These are phyloP conservation scores for Heliconius himera DNA, from an alignment of 1,140 invertebrate species.

Conservation along the genomic window DNA sequence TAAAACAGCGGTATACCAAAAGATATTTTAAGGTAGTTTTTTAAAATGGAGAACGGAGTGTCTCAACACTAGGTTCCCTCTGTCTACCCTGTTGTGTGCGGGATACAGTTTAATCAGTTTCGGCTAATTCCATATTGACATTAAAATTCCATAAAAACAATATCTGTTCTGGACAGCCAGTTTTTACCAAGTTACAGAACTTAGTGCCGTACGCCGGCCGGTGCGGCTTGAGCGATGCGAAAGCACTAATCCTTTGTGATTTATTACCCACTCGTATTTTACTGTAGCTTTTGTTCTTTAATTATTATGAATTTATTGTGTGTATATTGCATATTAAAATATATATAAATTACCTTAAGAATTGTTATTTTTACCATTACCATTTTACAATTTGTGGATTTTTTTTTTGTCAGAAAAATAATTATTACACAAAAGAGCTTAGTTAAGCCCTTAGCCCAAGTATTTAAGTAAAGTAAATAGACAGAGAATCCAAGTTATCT, in stretches of 20 bases:
- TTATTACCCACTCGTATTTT: background rate
- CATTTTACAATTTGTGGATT: background rate
- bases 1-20: too few relatives aligned
- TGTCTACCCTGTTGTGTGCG: too few relatives aligned
- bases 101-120: too few relatives aligned
- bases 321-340: background rate
- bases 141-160: background rate
- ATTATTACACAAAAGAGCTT: too few relatives aligned
- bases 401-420: too few relatives aligned
- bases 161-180: background rate
- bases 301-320: background rate
- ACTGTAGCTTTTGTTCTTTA: background rate
- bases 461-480: background rate
- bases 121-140: too few relatives aligned
- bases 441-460: too few relatives aligned
- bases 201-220: background rate
- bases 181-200: background rate
- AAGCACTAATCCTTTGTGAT: slow-evolving; percentile 5
- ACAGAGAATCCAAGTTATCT: background rate
- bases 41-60: too few relatives aligned
- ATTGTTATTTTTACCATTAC: background rate
- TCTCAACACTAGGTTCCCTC: too few relatives aligned
- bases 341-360: too few relatives aligned
- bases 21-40: too few relatives aligned
- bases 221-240: background rate